phyloP scores from a whole-genome alignment of 2,888 invertebrate genomes.

The Anthrax anthrax region DNA sequence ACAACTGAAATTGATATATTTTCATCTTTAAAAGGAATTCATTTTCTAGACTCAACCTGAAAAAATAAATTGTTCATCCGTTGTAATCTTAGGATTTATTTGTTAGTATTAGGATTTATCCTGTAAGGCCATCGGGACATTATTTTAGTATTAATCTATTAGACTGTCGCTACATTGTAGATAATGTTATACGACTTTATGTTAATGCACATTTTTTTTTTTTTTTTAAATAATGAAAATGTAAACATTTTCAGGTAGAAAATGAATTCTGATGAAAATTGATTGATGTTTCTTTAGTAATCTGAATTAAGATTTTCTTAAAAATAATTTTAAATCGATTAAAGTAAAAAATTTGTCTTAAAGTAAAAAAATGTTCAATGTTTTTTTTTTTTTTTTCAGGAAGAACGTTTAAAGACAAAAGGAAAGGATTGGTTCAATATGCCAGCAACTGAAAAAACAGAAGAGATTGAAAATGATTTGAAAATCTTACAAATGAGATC shows the following conservation, averaged over 20 bases:
- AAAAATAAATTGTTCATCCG: conserved; percentile 23
- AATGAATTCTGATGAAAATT: conserved; percentile 6
- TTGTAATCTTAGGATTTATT: conserved; percentile 33
- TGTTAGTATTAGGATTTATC: conserved; percentile 17
- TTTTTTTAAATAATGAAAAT: conserved; percentile 5
- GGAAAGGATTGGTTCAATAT: conserved; percentile 83
- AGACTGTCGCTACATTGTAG: conserved; percentile 19
- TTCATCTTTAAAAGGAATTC: conserved; percentile 16
- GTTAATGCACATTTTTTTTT: conserved; percentile 13
- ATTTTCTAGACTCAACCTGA: conserved; percentile 20
- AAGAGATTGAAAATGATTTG: conserved; percentile 76
- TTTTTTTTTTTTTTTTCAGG: conserved; percentile 33
- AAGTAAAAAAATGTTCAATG: no score
- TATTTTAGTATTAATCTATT: conserved; percentile 14
- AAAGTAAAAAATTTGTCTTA: background rate
- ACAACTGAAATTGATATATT: conserved; percentile 23
- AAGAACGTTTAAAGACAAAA: conserved; percentile 62
- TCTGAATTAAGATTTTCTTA: conserved; percentile 20
- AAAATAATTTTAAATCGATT: background rate
- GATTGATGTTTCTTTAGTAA: conserved; percentile 36
- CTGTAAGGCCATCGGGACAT: conserved; percentile 35
- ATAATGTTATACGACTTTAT: conserved; percentile 18
- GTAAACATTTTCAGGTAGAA: conserved; percentile 6
- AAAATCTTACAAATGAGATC: conserved; percentile 86
- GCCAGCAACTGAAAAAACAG: conserved; percentile 76